Evolutionary conservation across 53 echinoderm and acorn worm genomes (phyloP).

Genomic region (Echinarachnius parma): DNA sequence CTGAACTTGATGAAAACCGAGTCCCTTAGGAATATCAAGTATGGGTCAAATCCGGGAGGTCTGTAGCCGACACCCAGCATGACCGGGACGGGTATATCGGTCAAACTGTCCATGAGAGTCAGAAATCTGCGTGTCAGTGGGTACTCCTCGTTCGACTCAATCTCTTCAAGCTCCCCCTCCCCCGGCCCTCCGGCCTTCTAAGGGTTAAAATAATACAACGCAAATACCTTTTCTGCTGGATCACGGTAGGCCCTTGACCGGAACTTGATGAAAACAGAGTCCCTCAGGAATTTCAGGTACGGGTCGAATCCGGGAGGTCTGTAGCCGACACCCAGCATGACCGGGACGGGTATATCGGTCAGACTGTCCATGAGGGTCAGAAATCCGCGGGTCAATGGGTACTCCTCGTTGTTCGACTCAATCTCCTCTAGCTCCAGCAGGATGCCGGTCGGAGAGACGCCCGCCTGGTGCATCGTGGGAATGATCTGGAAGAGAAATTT

Average conservation of each 20-base stretch:
- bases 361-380: slow-evolving; percentile 66
- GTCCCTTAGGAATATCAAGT: slow-evolving; percentile 87
- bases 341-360: slow-evolving; percentile 70
- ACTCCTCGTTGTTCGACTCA: slow-evolving; percentile 87
- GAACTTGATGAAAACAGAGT: slow-evolving; percentile 84
- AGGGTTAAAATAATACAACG: no score
- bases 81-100: slow-evolving; percentile 71
- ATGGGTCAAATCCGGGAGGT: slow-evolving; percentile 95
- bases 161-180: slow-evolving; percentile 92
- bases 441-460: slow-evolving; percentile 62
- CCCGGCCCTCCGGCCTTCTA: no score
- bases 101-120: slow-evolving; percentile 59
- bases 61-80: slow-evolving; percentile 83
- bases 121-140: slow-evolving; percentile 81
- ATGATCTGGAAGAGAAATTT: slow-evolving; percentile 51
- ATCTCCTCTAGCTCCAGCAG: slow-evolving; percentile 93
- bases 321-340: slow-evolving; percentile 81
- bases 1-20: slow-evolving; percentile 81
- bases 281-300: slow-evolving; percentile 88
- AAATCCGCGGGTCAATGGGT: slow-evolving; percentile 80
- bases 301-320: slow-evolving; percentile 95
- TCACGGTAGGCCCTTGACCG: slow-evolving; percentile 77
- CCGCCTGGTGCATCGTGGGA: slow-evolving; percentile 63
- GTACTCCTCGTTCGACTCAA: slow-evolving; percentile 90
- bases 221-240: slow-evolving; percentile 82